phyloP scores from a whole-genome alignment of 2,888 invertebrate species.

The Keiferia lycopersicella region DNA sequence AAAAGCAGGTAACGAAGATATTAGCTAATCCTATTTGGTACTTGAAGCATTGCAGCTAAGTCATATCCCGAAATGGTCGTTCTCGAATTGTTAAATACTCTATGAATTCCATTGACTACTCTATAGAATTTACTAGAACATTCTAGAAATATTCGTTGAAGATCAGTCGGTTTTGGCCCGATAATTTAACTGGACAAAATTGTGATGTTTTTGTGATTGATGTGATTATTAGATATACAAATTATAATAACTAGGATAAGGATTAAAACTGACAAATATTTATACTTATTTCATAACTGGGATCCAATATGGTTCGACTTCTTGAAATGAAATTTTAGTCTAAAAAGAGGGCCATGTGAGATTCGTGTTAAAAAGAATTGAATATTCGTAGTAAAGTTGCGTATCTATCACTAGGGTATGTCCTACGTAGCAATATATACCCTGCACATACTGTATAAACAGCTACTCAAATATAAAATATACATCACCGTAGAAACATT shows the following conservation, averaged over 20 bases:
- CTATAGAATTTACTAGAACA: slow-evolving; percentile 5
- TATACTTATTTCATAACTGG: neutral
- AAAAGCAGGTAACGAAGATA: slow-evolving; percentile 21
- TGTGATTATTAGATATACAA: neutral
- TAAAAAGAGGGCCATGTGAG: slow-evolving; percentile 16
- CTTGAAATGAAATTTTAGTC: neutral
- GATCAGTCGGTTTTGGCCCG: slow-evolving; percentile 45
- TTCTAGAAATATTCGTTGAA: slow-evolving; percentile 48
- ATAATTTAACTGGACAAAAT: slow-evolving; percentile 11
- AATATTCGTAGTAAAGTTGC: slow-evolving; percentile 14
- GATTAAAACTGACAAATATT: neutral
- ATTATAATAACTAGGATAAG: neutral
- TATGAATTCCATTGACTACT: slow-evolving; percentile 4
- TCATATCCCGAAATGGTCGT: too few relatives aligned
- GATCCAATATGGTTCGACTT: neutral
- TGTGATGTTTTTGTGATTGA: slow-evolving; percentile 7
- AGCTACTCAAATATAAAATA: slow-evolving; percentile 49
- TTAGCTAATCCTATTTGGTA: slow-evolving; percentile 22
- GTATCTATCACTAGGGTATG: slow-evolving; percentile 25
- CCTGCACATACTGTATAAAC: slow-evolving; percentile 56
- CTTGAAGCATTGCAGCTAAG: neutral
- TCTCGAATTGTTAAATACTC: too few relatives aligned
- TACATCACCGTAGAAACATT: slow-evolving; percentile 44
- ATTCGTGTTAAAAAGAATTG: slow-evolving; percentile 10
- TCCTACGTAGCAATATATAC: slow-evolving; percentile 44